phyloP scores from a whole-genome alignment of 1,140 invertebrate genomes.

The Cephus cinctus region DNA sequence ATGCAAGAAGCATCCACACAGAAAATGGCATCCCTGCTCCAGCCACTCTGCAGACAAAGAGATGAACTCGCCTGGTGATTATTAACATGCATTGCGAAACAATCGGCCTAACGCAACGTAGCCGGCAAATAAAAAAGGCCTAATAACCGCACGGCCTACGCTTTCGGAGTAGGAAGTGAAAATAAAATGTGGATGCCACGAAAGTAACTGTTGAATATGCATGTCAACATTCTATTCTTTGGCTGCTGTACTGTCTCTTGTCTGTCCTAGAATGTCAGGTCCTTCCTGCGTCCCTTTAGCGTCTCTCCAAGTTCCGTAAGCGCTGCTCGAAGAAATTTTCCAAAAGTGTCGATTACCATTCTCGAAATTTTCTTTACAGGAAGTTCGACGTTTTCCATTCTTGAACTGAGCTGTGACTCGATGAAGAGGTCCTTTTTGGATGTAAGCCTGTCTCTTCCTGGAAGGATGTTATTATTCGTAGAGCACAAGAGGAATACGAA shows the following conservation, averaged over 20 bases:
- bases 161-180: slow-evolving; percentile 12
- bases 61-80: not conserved
- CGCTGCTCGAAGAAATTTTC: not conserved
- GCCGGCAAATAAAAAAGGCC: not conserved
- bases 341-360: too few relatives aligned
- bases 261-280: not conserved
- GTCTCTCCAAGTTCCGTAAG: not conserved
- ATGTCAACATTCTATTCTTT: not conserved
- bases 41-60: not conserved
- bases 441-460: too few relatives aligned
- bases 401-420: too few relatives aligned
- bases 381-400: too few relatives aligned
- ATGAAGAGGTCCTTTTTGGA: too few relatives aligned
- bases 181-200: slow-evolving; percentile 8
- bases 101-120: not conserved
- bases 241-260: not conserved
- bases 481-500: too few relatives aligned
- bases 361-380: too few relatives aligned
- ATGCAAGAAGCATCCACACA: not conserved
- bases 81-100: not conserved
- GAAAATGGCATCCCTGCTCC: slow-evolving; percentile 3
- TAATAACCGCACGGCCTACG: not conserved
- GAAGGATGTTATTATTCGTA: too few relatives aligned
- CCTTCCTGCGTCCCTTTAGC: not conserved
- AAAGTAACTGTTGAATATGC: slow-evolving; percentile 16